phyloP scores from a whole-genome alignment of 1,140 invertebrate species.

The Bombus ignitus region DNA sequence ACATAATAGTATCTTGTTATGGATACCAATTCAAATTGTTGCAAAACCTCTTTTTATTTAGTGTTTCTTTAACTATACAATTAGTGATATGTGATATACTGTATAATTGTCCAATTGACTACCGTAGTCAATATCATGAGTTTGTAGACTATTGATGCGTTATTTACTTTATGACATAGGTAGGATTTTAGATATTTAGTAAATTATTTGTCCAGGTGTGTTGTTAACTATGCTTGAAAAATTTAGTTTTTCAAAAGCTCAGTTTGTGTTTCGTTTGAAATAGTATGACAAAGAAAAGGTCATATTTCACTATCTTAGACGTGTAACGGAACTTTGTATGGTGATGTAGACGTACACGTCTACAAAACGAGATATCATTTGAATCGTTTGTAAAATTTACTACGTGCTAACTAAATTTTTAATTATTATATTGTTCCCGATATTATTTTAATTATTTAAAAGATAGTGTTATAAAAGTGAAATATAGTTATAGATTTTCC shows the following conservation, averaged over 20 bases:
- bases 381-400: constrained; percentile 34
- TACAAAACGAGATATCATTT: constrained; percentile 18
- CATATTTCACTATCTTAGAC: constrained; percentile 67
- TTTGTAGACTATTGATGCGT: constrained; percentile 36
- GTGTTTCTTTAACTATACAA: constrained; percentile 19
- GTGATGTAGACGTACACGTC: constrained; percentile 56
- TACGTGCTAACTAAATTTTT: constrained; percentile 41
- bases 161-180: constrained; percentile 24
- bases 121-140: constrained; percentile 58
- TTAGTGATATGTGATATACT: constrained; percentile 1
- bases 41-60: constrained; percentile 18
- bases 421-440: constrained; percentile 51
- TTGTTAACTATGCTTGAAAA: neutral
- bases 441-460: constrained; percentile 18
- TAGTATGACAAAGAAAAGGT: constrained; percentile 25
- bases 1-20: neutral
- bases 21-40: neutral
- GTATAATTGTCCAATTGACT: constrained; percentile 49
- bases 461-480: neutral
- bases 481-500: constrained; percentile 72
- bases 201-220: neutral
- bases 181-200: neutral
- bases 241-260: neutral
- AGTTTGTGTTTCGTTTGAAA: neutral
- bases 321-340: constrained; percentile 63